Base-by-base conservation (phyloP, 2,797 vertebrate genomes). In the Sternarchorhynchus goeldii region DNA sequence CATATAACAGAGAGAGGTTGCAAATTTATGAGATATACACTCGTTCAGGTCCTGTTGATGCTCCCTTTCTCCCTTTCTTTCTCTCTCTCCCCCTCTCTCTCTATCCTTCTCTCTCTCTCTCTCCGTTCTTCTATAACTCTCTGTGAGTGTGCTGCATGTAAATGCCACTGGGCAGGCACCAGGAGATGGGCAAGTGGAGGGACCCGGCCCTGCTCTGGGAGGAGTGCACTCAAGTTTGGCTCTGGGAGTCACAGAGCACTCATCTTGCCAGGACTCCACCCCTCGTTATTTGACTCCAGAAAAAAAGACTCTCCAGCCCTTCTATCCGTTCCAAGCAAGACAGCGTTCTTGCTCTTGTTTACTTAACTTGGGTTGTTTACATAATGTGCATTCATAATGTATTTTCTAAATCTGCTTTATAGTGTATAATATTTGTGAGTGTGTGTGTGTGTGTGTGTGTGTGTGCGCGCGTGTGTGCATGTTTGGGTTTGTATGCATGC, bases 401-500 rank as follows among this genome's bases (percentile, higher is more conserved):
- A 36, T 67, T 39, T 55, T 76, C 21, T 36, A 68, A 59, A 68
- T 57, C 74, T 59, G 63, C 4, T 45, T 59, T 71, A 56, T 50
- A 57, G 63, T 64, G 53, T 56, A 64, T 53, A 7, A 64, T 53
- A 7, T 41, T 20, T 68, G 55, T 41, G 25, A 12, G 36, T 71
- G 39, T 41, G 36, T 77, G 75, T 77, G 53, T 59, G 55, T 45
- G 56, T 60, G 34, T 60, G 66, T 62, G 25, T 70, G 53, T 68
- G 6, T n/a, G 65, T 68, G 31, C 57, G 59, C 25, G 50, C 56
- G 53, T 45, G 8, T 57, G 31, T 67, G 69, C 59, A 32, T 73
- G 55, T 59, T 21, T 55, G 12, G 25, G 25, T 25, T 0, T 25
- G 25, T 25, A 25, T 25, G 25, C 25, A 25, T 25, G 25, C 25